Evolutionary conservation across 1,140 invertebrate genomes (phyloP).

Genomic region (Scaptomyza montana): DNA sequence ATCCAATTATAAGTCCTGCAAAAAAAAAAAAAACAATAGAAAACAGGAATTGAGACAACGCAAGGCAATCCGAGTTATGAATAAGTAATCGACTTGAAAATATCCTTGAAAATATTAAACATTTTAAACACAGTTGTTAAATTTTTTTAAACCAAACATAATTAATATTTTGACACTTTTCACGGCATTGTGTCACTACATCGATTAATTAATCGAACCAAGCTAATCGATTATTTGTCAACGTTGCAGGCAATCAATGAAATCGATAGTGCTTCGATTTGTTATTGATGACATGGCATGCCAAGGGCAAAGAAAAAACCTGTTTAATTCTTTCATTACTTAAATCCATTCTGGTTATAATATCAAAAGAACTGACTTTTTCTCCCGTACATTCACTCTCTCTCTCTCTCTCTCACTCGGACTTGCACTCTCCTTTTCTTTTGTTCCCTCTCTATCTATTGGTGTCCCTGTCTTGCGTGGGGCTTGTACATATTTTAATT

Average conservation of each 20-base stretch:
- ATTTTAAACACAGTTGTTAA: no score
- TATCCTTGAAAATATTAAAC: not conserved
- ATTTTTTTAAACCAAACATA: no score
- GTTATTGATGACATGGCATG: not conserved
- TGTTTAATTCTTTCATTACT: constrained; percentile 3
- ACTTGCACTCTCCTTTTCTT: not conserved
- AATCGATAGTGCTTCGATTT: not conserved
- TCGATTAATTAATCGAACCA: no score
- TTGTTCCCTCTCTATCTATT: not conserved
- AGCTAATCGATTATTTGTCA: no score
- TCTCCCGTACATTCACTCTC: not conserved
- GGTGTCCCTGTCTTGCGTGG: not conserved
- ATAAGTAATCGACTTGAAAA: not conserved
- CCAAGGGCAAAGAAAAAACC: not conserved
- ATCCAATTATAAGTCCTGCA: constrained; percentile 37
- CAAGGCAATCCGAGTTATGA: not conserved
- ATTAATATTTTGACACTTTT: no score
- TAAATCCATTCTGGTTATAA: not conserved
- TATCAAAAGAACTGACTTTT: not conserved
- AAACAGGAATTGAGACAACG: not conserved
- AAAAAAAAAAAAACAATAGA: not conserved
- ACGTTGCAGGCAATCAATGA: no score
- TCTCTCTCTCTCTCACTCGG: no score
- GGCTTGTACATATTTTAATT: constrained; percentile 45
- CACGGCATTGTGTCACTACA: no score